Evolutionary conservation across 2,888 invertebrate genomes (phyloP), one percentile per base, ranked within the genome.

Genomic region (Zhuqinia jingwanae): DNA sequence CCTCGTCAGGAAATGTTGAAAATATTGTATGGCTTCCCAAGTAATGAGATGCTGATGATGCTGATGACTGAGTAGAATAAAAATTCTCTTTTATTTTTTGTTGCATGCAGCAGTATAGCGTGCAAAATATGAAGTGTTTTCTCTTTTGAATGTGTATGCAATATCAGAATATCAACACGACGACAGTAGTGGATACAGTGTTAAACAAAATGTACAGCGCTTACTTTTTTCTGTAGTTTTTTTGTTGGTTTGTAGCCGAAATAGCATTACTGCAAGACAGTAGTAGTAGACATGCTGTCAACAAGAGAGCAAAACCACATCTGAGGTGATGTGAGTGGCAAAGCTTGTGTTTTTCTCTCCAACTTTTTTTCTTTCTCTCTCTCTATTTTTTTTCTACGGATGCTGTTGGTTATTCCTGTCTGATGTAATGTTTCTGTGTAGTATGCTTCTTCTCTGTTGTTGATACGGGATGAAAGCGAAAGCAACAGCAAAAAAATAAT

Each of bases 281-380:
- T 50, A 22, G 20, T 53, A 10, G 8, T 13, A 27, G 63, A 47
- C 60, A 60, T 78, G 77, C 27, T 73, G 73, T 25, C 82, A 53
- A 68, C 83, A 50, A 77, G 76, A 83, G 68, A 77, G 76, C 53
- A 30, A 76, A 83, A 83, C 77, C 83, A 83, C 83, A 83, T 83
- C 83, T 83, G 83, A 83, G 83, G 68, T 65, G 76, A 75, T 83
- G 68, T 45, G 77, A 53, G 65, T 25, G 30, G 42, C 42, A 42
- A 56, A n/a, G 30, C 75, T 22, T 75, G 75, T 60, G 42, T 82
- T 82, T 82, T 77, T 77, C 53, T 36, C 36, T 36, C 36, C 36
- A 36, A 8, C 20, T 11, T 20, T 20, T 25, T 47, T 60, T 27
- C n/a, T 81, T n/a, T 45, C 11, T 15, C 27, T 22, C 30, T 47